Percentiles rank a stretch among this genome's conserved stretches.
These are phyloP conservation scores for Spisula subtruncata DNA, from an alignment of 2,888 invertebrate genomes.

Conservation along the genomic window DNA sequence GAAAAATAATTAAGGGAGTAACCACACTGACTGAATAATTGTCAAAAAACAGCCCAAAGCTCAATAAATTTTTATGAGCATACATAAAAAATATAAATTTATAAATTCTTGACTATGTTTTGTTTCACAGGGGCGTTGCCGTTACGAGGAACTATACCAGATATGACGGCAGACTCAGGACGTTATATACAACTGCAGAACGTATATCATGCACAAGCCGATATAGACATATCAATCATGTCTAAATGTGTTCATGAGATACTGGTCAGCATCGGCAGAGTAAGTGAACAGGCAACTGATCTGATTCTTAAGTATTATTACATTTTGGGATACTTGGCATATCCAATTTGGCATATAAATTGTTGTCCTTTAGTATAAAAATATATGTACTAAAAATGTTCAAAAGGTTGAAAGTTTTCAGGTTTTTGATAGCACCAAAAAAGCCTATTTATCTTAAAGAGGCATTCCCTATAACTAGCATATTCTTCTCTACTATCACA, in stretches of 20 bases:
- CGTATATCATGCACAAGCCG: slow-evolving; percentile 94
- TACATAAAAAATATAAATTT: background rate
- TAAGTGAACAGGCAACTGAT: slow-evolving; percentile 72
- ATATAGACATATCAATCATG: slow-evolving; percentile 93
- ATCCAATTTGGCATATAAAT: background rate
- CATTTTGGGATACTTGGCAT: background rate
- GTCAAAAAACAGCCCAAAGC: too few relatives aligned
- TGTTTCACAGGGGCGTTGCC: slow-evolving; percentile 90
- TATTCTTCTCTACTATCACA: too few relatives aligned
- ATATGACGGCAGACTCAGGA: slow-evolving; percentile 98
- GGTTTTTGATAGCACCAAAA: too few relatives aligned
- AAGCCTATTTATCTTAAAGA: too few relatives aligned
- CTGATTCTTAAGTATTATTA: background rate
- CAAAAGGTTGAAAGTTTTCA: too few relatives aligned
- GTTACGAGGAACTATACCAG: slow-evolving; percentile 95
- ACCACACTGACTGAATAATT: too few relatives aligned
- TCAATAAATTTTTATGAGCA: too few relatives aligned
- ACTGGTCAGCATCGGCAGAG: slow-evolving; percentile 92
- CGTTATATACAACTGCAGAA: slow-evolving; percentile 96
- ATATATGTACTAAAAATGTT: too few relatives aligned
- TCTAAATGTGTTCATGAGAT: slow-evolving; percentile 94
- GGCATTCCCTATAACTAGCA: too few relatives aligned
- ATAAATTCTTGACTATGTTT: background rate
- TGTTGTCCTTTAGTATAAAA: too few relatives aligned
- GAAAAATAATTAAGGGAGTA: too few relatives aligned